These are phyloP conservation scores for Aphis craccivora DNA, from an alignment of 1,140 invertebrate species.

Conservation along the genomic window DNA sequence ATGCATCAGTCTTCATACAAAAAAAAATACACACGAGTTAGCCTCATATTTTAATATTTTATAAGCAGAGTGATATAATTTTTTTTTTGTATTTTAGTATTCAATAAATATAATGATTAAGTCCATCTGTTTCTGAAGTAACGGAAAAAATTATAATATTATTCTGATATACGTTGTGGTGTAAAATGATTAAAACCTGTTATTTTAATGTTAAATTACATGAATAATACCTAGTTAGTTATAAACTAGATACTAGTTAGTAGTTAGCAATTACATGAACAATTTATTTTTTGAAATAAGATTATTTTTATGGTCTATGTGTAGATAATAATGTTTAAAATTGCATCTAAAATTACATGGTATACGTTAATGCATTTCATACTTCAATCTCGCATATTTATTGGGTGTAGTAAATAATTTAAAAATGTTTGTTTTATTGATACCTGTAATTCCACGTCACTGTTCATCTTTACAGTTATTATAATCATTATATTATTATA, in stretches of 20 bases:
- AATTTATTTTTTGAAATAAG: background rate
- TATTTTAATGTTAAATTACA: background rate
- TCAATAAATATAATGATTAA: background rate
- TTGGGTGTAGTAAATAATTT: background rate
- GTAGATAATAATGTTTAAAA: background rate
- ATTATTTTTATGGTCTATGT: background rate
- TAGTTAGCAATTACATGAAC: background rate
- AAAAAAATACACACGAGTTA: background rate
- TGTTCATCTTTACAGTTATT: background rate
- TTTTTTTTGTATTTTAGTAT: background rate
- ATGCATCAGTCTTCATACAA: background rate
- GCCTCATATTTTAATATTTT: background rate
- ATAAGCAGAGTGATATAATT: background rate
- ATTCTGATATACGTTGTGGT: background rate
- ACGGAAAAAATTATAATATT: background rate
- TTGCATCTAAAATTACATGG: background rate
- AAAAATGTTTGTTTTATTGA: background rate
- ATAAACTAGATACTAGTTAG: background rate
- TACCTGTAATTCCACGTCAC: background rate
- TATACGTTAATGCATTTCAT: background rate
- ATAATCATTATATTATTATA: background rate
- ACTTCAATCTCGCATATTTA: background rate
- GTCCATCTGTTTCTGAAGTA: background rate
- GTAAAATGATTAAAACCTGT: constrained; percentile 11
- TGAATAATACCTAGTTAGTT: background rate